Evolutionary conservation across 1,140 invertebrate genomes (phyloP).

Genomic region (Psilanteris sp.): DNA sequence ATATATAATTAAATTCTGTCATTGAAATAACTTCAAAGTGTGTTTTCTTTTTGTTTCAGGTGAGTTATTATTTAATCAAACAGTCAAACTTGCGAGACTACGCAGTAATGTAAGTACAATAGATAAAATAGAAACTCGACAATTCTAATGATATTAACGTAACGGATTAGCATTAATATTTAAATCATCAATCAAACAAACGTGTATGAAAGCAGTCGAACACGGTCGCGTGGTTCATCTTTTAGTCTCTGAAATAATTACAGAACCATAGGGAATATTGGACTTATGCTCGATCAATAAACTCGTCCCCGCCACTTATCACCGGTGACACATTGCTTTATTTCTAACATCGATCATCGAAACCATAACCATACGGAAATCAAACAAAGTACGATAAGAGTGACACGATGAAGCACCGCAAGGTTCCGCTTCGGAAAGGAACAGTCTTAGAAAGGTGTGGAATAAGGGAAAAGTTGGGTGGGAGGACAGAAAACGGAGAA

Average conservation of each 20-base stretch:
- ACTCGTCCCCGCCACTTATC: conserved; percentile 1
- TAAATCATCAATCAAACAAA: too few relatives aligned
- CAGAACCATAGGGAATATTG: too few relatives aligned
- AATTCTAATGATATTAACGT: too few relatives aligned
- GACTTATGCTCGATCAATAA: conserved; percentile 7
- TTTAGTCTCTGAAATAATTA: too few relatives aligned
- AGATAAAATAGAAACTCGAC: too few relatives aligned
- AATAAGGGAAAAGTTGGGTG: not conserved
- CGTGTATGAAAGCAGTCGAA: too few relatives aligned
- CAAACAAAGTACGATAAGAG: conserved; percentile 43
- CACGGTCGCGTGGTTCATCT: too few relatives aligned
- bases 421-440: conserved; percentile 14
- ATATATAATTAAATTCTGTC: too few relatives aligned
- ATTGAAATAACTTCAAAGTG: not conserved
- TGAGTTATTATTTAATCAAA: too few relatives aligned
- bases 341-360: conserved; percentile 40
- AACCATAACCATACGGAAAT: conserved; percentile 58
- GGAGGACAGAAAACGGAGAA: not conserved
- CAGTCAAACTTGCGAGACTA: too few relatives aligned
- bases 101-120: too few relatives aligned
- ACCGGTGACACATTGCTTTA: conserved; percentile 37
- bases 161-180: too few relatives aligned
- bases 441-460: not conserved
- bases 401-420: conserved; percentile 58
- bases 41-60: conserved; percentile 65